Evolutionary conservation across 2,888 invertebrate species (phyloP).

Genomic region (Dugesia japonica): DNA sequence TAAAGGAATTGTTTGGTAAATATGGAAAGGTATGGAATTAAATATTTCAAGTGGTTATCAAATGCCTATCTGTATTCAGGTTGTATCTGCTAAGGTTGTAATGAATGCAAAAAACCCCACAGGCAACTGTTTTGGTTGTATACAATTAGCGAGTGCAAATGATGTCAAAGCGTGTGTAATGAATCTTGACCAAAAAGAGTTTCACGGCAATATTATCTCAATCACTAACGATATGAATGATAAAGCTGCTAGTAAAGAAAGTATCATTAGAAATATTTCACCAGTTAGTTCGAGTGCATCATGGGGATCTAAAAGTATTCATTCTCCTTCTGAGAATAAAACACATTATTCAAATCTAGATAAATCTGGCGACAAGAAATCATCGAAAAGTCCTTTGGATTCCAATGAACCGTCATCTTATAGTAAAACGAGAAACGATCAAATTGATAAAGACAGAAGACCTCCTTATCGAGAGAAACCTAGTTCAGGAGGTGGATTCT

Average conservation of each 20-base stretch:
- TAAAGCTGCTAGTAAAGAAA: not conserved
- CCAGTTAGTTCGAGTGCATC: not conserved
- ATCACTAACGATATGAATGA: not conserved
- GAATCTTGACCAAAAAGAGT: not conserved
- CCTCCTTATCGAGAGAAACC: not conserved
- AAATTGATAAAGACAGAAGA: not conserved
- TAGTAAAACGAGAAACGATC: not conserved
- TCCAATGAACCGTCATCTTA: not conserved
- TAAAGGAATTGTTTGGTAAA: not conserved
- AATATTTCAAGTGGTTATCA: not conserved
- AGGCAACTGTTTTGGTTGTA: not conserved
- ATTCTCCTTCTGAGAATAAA: too few relatives aligned
- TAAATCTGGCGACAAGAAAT: not conserved
- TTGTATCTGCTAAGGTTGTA: not conserved
- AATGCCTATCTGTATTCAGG: not conserved
- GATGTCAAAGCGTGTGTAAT: not conserved
- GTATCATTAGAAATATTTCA: not conserved
- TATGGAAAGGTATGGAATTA: not conserved
- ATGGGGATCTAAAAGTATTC: conserved; percentile 12
- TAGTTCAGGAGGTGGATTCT: not conserved
- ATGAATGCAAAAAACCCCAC: not conserved
- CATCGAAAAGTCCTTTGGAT: not conserved
- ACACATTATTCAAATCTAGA: not conserved
- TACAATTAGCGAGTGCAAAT: not conserved
- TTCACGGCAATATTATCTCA: not conserved